phyloP scores from a whole-genome alignment of 2,888 invertebrate genomes.

The Cheilosia vulpina region DNA sequence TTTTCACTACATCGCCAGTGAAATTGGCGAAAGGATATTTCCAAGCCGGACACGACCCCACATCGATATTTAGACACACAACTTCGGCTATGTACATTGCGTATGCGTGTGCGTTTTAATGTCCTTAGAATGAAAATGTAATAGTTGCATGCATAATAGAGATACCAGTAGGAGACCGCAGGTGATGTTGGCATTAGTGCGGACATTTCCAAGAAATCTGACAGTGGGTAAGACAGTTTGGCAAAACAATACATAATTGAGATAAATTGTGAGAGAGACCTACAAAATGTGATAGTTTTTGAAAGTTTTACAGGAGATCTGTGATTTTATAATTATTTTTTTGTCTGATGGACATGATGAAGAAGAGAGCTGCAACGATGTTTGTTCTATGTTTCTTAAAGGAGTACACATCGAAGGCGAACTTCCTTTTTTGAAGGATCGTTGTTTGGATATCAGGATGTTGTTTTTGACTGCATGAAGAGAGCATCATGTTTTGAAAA shows the following conservation, averaged over 20 bases:
- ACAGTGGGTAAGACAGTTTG: conserved; percentile 31
- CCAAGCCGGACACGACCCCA: conserved; percentile 35
- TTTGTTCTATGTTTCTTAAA: conserved; percentile 28
- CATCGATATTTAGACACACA: conserved; percentile 76
- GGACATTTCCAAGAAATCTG: conserved; percentile 55
- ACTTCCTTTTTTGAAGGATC: conserved; percentile 29
- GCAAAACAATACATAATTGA: conserved; percentile 26
- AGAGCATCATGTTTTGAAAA: conserved; percentile 29
- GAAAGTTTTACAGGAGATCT: conserved; percentile 56
- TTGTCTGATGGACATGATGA: neutral
- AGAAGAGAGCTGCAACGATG: neutral
- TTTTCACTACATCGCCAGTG: conserved; percentile 31
- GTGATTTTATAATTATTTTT: conserved; percentile 17
- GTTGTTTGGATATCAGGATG: conserved; percentile 45
- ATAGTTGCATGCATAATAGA: conserved; percentile 44
- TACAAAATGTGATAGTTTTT: conserved; percentile 45
- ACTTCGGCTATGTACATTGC: conserved; percentile 56
- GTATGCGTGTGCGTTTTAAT: conserved; percentile 33
- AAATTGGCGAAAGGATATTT: conserved; percentile 39
- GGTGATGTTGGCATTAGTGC: conserved; percentile 23
- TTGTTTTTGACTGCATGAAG: conserved; percentile 41
- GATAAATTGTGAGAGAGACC: conserved; percentile 32
- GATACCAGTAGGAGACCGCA: neutral
- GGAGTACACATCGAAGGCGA: conserved; percentile 13
- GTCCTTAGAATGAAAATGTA: conserved; percentile 55